Percentiles rank a stretch among this genome's conserved stretches.
phyloP scores from a whole-genome alignment of 2,113 vertebrate genomes.

The Cariama cristata region DNA sequence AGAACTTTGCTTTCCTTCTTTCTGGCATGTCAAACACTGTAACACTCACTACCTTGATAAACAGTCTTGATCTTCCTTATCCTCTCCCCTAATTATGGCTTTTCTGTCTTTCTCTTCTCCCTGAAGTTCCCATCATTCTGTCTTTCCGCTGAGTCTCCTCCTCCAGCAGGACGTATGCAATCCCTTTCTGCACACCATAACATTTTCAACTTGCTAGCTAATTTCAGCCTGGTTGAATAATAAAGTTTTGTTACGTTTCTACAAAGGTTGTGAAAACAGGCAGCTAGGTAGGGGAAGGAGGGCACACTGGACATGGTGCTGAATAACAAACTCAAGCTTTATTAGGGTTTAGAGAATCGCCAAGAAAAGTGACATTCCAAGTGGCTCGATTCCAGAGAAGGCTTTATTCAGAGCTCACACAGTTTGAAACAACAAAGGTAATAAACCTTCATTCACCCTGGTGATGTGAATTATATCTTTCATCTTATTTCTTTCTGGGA shows the following conservation, averaged over 20 bases:
- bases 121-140: background rate
- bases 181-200: background rate
- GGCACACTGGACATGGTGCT: background rate
- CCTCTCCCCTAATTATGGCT: background rate
- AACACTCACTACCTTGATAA: background rate
- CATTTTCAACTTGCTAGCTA: background rate
- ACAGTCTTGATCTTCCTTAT: background rate
- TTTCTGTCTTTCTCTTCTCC: background rate
- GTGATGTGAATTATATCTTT: background rate
- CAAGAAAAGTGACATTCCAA: background rate
- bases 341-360: background rate
- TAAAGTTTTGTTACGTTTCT: background rate
- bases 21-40: background rate
- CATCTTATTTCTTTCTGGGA: background rate
- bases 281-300: background rate
- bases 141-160: background rate
- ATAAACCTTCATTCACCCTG: background rate
- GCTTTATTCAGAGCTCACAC: background rate
- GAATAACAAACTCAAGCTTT: background rate
- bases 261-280: background rate
- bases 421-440: background rate
- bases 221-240: background rate
- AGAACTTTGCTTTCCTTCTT: background rate
- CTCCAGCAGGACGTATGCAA: background rate
- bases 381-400: background rate